These are phyloP conservation scores for Mola mola DNA, from an alignment of 2,113 vertebrate species.

Conservation along the genomic window DNA sequence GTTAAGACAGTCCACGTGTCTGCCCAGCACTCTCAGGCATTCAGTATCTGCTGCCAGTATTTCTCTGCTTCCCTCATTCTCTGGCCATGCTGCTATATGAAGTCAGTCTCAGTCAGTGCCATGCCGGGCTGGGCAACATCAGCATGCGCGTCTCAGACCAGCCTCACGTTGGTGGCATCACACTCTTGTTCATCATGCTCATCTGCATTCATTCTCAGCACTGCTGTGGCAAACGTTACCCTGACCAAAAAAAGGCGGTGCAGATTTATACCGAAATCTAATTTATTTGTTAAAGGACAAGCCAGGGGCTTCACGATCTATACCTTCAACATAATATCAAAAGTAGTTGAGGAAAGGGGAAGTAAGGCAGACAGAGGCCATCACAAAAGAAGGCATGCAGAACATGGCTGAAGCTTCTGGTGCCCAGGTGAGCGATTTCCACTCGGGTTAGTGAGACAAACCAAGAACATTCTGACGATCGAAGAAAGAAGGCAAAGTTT, in stretches of 20 bases:
- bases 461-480: not conserved
- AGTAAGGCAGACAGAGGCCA: conserved; percentile 32
- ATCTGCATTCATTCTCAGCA: conserved; percentile 51
- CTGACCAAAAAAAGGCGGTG: conserved; percentile 16
- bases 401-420: conserved; percentile 19
- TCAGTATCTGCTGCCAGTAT: conserved; percentile 37
- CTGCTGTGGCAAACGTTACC: conserved; percentile 19
- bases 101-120: conserved; percentile 61
- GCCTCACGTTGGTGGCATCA: conserved; percentile 38
- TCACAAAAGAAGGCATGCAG: conserved; percentile 48
- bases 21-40: conserved; percentile 50
- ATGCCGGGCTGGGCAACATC: conserved; percentile 69
- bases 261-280: conserved; percentile 24
- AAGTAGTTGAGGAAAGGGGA: conserved; percentile 22
- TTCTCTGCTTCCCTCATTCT: conserved; percentile 58
- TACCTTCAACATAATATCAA: conserved; percentile 15
- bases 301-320: conserved; percentile 17
- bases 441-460: conserved; percentile 33
- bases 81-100: conserved; percentile 69
- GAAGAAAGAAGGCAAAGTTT: conserved; percentile 61
- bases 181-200: conserved; percentile 60
- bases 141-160: conserved; percentile 72
- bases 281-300: conserved; percentile 23
- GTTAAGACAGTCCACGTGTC: conserved; percentile 76
- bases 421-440: conserved; percentile 10